These are phyloP conservation scores for Microchrysa polita DNA, from an alignment of 2,888 invertebrate genomes.

Conservation along the genomic window DNA sequence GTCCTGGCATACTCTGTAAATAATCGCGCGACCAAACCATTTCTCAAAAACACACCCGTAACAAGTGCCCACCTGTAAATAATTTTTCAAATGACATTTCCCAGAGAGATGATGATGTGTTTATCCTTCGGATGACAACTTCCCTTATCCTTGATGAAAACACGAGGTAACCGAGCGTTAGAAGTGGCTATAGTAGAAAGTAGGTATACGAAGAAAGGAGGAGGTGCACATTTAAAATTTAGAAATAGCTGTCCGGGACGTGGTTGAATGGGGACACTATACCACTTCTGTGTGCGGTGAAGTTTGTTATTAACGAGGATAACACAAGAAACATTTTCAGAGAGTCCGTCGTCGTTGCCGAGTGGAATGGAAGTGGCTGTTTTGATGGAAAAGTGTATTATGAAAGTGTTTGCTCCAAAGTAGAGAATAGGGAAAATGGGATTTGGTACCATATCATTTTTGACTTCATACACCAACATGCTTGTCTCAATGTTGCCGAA, in stretches of 20 bases:
- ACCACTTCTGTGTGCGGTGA: background rate
- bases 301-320: slow-evolving; percentile 20
- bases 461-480: no score
- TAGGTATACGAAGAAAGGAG: slow-evolving; percentile 5
- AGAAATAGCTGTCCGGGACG: background rate
- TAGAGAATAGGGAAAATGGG: no score
- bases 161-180: slow-evolving; percentile 1
- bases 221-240: background rate
- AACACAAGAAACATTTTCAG: slow-evolving; percentile 31
- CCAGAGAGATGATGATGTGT: slow-evolving; percentile 49
- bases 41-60: no score
- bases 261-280: background rate
- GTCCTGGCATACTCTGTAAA: no score
- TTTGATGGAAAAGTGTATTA: no score
- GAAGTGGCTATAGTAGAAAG: background rate
- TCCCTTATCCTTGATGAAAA: slow-evolving; percentile 45
- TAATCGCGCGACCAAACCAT: no score
- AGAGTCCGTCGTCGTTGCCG: background rate
- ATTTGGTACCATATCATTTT: no score
- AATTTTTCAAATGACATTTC: slow-evolving; percentile 30
- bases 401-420: background rate
- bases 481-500: background rate
- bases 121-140: slow-evolving; percentile 49
- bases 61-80: background rate
- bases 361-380: slow-evolving; percentile 8